phyloP scores from a whole-genome alignment of 1,140 invertebrate genomes.

The Formica exsecta region DNA sequence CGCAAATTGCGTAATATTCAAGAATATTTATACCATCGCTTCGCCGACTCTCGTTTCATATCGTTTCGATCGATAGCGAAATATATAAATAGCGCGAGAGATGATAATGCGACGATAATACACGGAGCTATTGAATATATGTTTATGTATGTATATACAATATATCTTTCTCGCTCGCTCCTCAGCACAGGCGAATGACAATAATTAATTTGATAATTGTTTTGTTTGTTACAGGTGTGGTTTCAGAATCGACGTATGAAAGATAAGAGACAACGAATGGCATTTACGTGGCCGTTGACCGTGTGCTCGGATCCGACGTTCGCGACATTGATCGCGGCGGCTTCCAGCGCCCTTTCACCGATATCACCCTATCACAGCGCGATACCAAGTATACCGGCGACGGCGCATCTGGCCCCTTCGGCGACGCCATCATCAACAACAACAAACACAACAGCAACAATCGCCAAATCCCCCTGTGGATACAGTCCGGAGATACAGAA shows the following conservation, averaged over 20 bases:
- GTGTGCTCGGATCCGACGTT: constrained; percentile 97
- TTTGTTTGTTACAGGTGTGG: constrained; percentile 92
- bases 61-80: no score
- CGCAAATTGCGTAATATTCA: no score
- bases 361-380: constrained; percentile 80
- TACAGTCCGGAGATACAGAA: constrained; percentile 95
- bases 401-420: constrained; percentile 78
- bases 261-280: constrained; percentile 97
- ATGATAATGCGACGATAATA: no score
- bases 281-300: constrained; percentile 97
- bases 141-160: no score
- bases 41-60: no score
- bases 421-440: background rate
- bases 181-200: no score
- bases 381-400: constrained; percentile 81
- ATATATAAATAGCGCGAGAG: no score
- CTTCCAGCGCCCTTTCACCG: constrained; percentile 88
- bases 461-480: constrained; percentile 85
- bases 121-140: no score
- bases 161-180: no score
- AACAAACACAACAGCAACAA: constrained; percentile 64
- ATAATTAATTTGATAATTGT: background rate
- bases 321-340: constrained; percentile 96
- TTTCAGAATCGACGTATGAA: constrained; percentile 99
- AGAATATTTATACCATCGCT: no score